These are phyloP conservation scores for Diorhabda sublineata DNA, from an alignment of 1,140 invertebrate genomes.

Conservation along the genomic window DNA sequence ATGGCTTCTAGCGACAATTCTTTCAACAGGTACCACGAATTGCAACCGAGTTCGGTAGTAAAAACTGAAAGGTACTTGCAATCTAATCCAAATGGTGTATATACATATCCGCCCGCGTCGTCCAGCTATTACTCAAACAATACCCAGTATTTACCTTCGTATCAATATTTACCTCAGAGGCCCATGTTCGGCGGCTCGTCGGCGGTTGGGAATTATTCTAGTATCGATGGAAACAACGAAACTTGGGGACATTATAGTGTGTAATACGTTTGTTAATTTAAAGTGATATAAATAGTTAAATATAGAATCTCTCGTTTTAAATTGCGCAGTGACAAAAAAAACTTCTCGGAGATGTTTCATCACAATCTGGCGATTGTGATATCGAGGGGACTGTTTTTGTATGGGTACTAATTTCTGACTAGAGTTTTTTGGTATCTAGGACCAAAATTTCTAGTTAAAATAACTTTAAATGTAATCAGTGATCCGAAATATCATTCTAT, in stretches of 20 bases:
- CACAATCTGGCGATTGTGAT: too few relatives aligned
- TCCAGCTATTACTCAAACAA: conserved; percentile 32
- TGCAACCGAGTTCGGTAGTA: conserved; percentile 45
- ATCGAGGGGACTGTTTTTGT: too few relatives aligned
- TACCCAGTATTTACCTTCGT: conserved; percentile 42
- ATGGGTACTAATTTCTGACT: too few relatives aligned
- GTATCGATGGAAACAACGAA: conserved; percentile 20
- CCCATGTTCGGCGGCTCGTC: conserved; percentile 34
- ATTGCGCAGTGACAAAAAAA: background rate
- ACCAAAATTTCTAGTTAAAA: too few relatives aligned
- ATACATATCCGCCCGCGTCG: conserved; percentile 32
- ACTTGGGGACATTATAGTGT: conserved; percentile 26
- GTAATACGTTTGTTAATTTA: conserved; percentile 7
- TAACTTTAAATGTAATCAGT: too few relatives aligned
- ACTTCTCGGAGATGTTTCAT: too few relatives aligned
- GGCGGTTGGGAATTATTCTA: conserved; percentile 18
- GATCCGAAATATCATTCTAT: too few relatives aligned
- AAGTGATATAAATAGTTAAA: background rate
- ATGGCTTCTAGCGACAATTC: conserved; percentile 26
- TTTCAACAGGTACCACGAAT: conserved; percentile 50
- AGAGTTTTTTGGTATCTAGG: too few relatives aligned
- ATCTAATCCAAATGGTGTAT: conserved; percentile 28
- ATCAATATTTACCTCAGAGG: conserved; percentile 44
- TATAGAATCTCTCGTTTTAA: background rate
- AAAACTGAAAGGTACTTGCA: conserved; percentile 36